These are phyloP conservation scores for Ganaspis sp. DNA, from an alignment of 1,140 invertebrate species.

Conservation along the genomic window DNA sequence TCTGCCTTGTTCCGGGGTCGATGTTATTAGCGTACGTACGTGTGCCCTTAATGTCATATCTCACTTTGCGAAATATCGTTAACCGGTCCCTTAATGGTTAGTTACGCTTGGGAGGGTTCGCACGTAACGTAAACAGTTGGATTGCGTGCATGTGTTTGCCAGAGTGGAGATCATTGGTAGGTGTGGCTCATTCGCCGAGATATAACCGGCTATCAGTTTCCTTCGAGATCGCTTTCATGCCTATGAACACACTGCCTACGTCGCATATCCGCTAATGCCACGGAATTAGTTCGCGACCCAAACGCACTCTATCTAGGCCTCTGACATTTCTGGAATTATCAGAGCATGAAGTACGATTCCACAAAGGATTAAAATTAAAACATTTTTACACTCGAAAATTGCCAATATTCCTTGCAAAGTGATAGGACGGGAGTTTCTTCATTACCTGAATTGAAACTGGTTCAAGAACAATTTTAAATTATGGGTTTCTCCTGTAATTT, in stretches of 20 bases:
- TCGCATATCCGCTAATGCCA: background rate
- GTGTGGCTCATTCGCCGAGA: slow-evolving; percentile 10
- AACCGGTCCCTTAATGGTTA: slow-evolving; percentile 2
- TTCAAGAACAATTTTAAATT: background rate
- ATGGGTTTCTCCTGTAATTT: background rate
- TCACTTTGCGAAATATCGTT: slow-evolving; percentile 16
- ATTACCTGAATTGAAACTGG: background rate
- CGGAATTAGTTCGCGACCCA: background rate
- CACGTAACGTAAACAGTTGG: slow-evolving; percentile 9
- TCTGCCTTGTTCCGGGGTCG: background rate
- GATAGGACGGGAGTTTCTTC: background rate
- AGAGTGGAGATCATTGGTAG: background rate
- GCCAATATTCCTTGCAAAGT: background rate
- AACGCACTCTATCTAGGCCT: background rate
- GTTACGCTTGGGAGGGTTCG: slow-evolving; percentile 3
- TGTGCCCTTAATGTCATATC: background rate
- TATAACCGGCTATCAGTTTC: slow-evolving; percentile 21
- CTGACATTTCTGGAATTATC: slow-evolving; percentile 3
- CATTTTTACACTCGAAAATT: background rate
- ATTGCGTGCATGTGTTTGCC: slow-evolving; percentile 5
- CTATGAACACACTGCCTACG: background rate
- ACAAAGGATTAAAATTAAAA: background rate
- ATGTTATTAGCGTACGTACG: background rate
- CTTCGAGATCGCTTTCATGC: slow-evolving; percentile 12
- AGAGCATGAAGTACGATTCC: background rate